Evolutionary conservation across 2,797 vertebrate genomes (phyloP).

Genomic region (Takifugu ocellatus): DNA sequence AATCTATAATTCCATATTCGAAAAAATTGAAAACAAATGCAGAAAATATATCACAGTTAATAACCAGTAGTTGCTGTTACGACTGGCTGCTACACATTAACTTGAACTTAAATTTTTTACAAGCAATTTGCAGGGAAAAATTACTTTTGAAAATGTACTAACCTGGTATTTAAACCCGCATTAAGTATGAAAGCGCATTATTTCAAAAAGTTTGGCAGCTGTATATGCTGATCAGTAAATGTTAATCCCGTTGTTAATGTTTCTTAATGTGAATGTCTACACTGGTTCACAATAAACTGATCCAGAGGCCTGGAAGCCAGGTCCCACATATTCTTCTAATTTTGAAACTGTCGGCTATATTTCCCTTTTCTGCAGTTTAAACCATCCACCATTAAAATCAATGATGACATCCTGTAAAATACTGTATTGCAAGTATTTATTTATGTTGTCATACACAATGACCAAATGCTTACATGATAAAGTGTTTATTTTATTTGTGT

Average conservation of each 20-base stretch:
- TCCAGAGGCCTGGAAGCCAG: not conserved
- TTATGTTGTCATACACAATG: too few species aligned
- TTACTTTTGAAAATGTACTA: constrained; percentile 8
- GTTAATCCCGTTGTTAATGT: not conserved
- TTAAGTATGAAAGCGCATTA: constrained; percentile 36
- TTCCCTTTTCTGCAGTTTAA: too few species aligned
- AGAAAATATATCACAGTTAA: too few species aligned
- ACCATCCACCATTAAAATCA: too few species aligned
- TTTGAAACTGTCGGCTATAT: not conserved
- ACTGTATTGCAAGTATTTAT: too few species aligned
- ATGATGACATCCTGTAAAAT: too few species aligned
- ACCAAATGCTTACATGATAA: too few species aligned
- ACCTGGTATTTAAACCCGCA: not conserved
- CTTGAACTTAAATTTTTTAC: not conserved
- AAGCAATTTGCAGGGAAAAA: not conserved
- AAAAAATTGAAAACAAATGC: too few species aligned
- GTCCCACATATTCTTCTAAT: not conserved
- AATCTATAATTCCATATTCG: too few species aligned
- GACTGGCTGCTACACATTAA: too few species aligned
- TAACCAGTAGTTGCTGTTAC: not conserved
- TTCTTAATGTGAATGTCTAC: constrained; percentile 8
- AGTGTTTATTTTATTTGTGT: too few species aligned
- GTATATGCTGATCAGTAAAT: not conserved
- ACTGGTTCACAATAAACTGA: constrained; percentile 31
- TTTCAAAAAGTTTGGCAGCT: constrained; percentile 1